These are phyloP conservation scores for Typhlomys cinereus DNA, from an alignment of 2,113 vertebrate genomes.

Conservation along the genomic window DNA sequence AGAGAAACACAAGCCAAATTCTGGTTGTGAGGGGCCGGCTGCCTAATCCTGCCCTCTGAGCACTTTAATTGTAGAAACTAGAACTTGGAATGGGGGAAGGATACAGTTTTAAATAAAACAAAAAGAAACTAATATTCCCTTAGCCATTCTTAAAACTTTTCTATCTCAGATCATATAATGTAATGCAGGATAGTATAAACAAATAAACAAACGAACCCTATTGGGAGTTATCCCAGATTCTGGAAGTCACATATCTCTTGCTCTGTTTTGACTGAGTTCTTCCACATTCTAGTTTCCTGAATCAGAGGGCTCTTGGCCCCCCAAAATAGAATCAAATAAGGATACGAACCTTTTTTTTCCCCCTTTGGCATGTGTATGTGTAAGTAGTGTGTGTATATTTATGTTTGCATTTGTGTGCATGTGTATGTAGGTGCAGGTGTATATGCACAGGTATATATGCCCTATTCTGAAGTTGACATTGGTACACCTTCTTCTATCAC, in stretches of 20 bases:
- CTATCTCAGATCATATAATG: not conserved
- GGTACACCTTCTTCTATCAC: too few species aligned
- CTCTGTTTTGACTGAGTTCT: not conserved
- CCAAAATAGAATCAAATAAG: conserved; percentile 23
- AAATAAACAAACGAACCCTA: not conserved
- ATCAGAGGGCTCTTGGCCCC: too few species aligned
- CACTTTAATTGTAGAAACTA: conserved; percentile 10
- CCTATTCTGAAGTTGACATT: too few species aligned
- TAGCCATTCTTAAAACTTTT: conserved; percentile 42
- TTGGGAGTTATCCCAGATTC: not conserved
- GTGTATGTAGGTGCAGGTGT: too few species aligned
- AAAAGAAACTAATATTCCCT: not conserved
- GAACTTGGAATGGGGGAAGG: not conserved
- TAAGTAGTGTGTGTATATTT: too few species aligned
- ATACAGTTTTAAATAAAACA: conserved; percentile 46
- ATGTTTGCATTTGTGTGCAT: too few species aligned
- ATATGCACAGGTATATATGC: too few species aligned
- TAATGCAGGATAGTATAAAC: not conserved
- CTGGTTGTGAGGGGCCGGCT: conserved; percentile 3
- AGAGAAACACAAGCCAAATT: conserved; percentile 4
- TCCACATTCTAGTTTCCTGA: not conserved
- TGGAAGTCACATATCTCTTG: not conserved
- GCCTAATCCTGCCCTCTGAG: conserved; percentile 26
- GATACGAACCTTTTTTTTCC: not conserved
- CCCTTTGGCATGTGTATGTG: too few species aligned